Evolutionary conservation across 92 coral and sea anemone genomes (phyloP).

Genomic region (Scolanthus callimorphus): DNA sequence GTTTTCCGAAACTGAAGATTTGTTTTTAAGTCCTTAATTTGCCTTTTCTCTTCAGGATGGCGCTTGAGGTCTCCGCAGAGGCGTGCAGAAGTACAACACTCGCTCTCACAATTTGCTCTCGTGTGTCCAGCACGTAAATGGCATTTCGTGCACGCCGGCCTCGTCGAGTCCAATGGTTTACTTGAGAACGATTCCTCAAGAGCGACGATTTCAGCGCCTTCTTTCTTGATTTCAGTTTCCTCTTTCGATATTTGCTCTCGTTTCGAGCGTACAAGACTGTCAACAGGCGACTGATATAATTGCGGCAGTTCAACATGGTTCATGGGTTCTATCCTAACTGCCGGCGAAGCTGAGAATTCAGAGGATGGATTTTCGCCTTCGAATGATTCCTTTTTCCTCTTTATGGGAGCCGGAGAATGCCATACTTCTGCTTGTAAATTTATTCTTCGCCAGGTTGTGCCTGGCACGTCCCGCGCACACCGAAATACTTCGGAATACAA

Average conservation of each 20-base stretch:
- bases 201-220: background rate
- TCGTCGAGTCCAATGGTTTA: constrained; percentile 25
- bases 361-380: background rate
- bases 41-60: constrained; percentile 44
- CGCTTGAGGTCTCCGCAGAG: constrained; percentile 40
- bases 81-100: constrained; percentile 28
- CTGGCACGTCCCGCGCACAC: background rate
- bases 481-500: background rate
- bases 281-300: constrained; percentile 17
- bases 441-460: background rate
- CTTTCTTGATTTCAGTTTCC: constrained; percentile 11
- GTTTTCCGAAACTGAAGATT: constrained; percentile 24
- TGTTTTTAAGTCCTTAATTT: constrained; percentile 35
- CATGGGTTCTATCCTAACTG: background rate
- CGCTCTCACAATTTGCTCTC: constrained; percentile 20
- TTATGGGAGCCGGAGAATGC: background rate
- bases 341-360: background rate
- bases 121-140: constrained; percentile 37
- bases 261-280: constrained; percentile 21
- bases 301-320: background rate
- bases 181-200: background rate
- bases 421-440: background rate
- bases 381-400: background rate
- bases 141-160: constrained; percentile 43
- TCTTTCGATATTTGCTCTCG: constrained; percentile 27